These are phyloP conservation scores for Pseudotriccus pelzelni DNA, from an alignment of 2,797 vertebrate species.

Conservation along the genomic window DNA sequence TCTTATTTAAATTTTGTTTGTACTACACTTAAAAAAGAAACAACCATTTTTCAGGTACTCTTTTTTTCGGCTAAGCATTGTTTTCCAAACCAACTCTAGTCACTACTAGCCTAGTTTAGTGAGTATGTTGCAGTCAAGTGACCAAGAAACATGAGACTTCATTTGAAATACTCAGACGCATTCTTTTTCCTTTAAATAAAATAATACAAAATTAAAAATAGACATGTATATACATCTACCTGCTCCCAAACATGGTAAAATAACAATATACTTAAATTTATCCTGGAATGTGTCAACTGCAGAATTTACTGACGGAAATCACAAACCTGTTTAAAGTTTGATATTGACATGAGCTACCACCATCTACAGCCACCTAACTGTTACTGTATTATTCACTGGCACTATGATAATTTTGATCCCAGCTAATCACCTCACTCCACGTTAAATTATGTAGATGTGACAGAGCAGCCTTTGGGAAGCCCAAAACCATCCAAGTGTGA, in stretches of 20 bases:
- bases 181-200: not conserved
- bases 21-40: not conserved
- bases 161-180: not conserved
- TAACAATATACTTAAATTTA: not conserved
- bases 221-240: not conserved
- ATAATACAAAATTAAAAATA: not conserved
- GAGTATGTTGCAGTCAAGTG: not conserved
- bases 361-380: not conserved
- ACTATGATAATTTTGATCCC: not conserved
- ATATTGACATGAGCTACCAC: not conserved
- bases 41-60: not conserved
- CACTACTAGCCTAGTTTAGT: not conserved
- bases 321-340: not conserved
- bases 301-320: not conserved
- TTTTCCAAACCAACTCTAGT: not conserved
- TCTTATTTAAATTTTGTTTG: not conserved
- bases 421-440: not conserved
- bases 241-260: not conserved
- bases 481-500: not conserved
- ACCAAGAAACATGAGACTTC: not conserved
- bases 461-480: constrained; percentile 19
- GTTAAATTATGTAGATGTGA: not conserved
- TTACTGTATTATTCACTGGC: not conserved
- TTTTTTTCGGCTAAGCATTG: not conserved
- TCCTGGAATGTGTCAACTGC: not conserved